Evolutionary conservation across 2,797 vertebrate genomes (phyloP), one percentile per base, ranked within the genome.

Genomic region (Danio choprae): DNA sequence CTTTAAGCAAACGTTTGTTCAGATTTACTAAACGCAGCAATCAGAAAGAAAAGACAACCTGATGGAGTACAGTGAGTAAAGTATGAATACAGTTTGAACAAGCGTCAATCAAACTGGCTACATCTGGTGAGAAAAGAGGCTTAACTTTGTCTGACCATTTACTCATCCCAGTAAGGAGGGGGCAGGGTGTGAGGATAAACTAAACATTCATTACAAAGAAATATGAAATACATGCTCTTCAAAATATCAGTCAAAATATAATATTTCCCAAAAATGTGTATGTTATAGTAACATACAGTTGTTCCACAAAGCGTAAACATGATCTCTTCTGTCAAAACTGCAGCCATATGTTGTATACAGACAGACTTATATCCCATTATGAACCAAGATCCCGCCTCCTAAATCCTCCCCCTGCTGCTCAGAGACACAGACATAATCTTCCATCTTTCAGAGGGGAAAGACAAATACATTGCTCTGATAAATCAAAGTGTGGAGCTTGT

Each of bases 91-190:
- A 41, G 36, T 64, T 64, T 75, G 29, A 50, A n/a, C 36, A 50
- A 59, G 53, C 5, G 63, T 56, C 64, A 77, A 40, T 80, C 51
- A 64, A 56, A 56, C 62, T 55, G 48, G 58, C 9, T 69, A 48
- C 55, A 59, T 81, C 48, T 77, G 58, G 41, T 76, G 58, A 82
- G 74, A 71, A 77, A 82, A 82, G 48, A 77, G 59, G 74, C 50
- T 82, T 82, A 77, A 46, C 73, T 6, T 76, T 77, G 80, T 65
- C 74, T 77, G 58, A 69, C 64, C 48, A 82, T 55, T 44, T 63
- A 63, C 65, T 82, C 74, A 48, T 74, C 67, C 41, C 53, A 48
- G 4, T 13, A 50, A 55, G 77, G 18, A 69, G 67, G 36, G 46
- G 60, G 51, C 20, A 58, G 16, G 40, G 58, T n/a, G 50, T 43